phyloP scores from a whole-genome alignment of 2,797 vertebrate species.

The Sebastes diploproa region DNA sequence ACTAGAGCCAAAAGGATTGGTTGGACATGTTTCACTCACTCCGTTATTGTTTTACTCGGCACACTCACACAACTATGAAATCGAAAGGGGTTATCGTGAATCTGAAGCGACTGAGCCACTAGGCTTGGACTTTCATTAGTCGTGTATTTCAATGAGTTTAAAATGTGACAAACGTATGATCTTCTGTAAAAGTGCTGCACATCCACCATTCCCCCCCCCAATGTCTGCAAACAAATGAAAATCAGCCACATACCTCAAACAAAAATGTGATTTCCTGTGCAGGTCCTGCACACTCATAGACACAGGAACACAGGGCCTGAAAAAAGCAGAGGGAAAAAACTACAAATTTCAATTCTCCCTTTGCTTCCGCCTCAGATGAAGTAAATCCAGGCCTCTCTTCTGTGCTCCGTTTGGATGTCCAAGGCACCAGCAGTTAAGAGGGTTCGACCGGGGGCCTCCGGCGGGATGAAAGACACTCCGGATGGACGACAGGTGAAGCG shows the following conservation, averaged over 20 bases:
- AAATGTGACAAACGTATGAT: background rate
- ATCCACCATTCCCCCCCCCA: background rate
- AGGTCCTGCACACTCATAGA: constrained; percentile 10
- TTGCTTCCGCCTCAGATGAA: constrained; percentile 8
- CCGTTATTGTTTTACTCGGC: background rate
- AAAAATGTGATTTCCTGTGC: constrained; percentile 18
- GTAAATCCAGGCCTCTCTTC: constrained; percentile 13
- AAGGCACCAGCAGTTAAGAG: background rate
- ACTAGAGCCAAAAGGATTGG: background rate
- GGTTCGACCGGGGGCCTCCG: constrained; percentile 8
- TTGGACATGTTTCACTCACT: background rate
- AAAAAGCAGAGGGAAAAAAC: background rate
- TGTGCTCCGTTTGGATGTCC: background rate
- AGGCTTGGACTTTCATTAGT: background rate
- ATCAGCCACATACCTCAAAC: constrained; percentile 60
- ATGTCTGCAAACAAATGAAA: constrained; percentile 1
- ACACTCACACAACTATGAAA: background rate
- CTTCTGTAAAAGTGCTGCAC: background rate
- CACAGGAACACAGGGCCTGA: background rate
- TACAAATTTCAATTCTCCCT: background rate
- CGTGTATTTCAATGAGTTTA: background rate
- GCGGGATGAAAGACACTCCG: constrained; percentile 18
- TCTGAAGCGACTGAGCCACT: background rate
- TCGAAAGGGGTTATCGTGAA: background rate
- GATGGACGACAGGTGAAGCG: constrained; percentile 9